Conservation (phyloP, 1,140 invertebrate species). For the Euwallacea fornicatus region DNA sequence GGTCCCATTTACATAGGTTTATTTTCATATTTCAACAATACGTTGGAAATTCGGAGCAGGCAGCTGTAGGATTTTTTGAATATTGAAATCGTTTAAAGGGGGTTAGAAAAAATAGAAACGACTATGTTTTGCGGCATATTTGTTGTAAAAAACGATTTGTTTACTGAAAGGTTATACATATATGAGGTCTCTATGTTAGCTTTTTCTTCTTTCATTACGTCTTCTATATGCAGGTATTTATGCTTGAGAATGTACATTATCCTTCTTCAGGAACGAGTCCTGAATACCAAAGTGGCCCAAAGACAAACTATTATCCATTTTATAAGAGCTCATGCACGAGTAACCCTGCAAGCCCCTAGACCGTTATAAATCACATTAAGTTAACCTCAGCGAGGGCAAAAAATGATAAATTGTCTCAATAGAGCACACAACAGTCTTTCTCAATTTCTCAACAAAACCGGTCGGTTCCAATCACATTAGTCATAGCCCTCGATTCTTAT, state of each 20-base stretch:
- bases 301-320: slow-evolving; percentile 14
- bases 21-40: slow-evolving; percentile 5
- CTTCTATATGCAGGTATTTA: slow-evolving; percentile 1
- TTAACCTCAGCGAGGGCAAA: slow-evolving; percentile 10
- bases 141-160: neutral
- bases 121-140: neutral
- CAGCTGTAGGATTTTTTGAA: neutral
- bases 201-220: neutral
- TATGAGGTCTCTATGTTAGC: neutral
- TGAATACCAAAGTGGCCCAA: slow-evolving; percentile 7
- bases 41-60: neutral
- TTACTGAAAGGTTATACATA: neutral
- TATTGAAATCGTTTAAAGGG: neutral
- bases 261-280: neutral
- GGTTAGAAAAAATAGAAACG: neutral
- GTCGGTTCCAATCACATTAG: slow-evolving; percentile 10
- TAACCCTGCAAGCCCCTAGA: neutral
- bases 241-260: neutral
- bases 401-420: slow-evolving; percentile 17
- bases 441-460: slow-evolving; percentile 13
- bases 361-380: slow-evolving; percentile 16
- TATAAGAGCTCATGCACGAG: slow-evolving; percentile 11
- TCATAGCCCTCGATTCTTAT: slow-evolving; percentile 8
- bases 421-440: slow-evolving; percentile 15
- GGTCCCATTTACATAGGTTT: slow-evolving; percentile 2